Evolutionary conservation across 2,888 invertebrate species (phyloP).

Genomic region (Eumacrocentrus americanus): DNA sequence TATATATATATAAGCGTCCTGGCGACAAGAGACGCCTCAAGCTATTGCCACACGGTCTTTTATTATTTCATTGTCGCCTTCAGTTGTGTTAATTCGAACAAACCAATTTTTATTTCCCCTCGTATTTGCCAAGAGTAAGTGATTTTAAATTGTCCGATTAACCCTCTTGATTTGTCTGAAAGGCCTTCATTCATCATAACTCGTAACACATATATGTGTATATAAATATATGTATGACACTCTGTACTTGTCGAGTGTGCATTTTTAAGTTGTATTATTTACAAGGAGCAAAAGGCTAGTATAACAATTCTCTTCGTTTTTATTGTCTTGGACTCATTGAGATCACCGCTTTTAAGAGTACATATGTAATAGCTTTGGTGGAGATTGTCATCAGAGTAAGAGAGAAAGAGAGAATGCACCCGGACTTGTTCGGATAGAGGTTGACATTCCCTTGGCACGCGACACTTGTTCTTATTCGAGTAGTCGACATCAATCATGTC

Average conservation of each 20-base stretch:
- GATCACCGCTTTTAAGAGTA: conserved; percentile 10
- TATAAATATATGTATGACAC: neutral
- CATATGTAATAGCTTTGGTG: too few relatives aligned
- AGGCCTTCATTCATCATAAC: conserved; percentile 14
- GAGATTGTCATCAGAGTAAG: too few relatives aligned
- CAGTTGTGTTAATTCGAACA: neutral
- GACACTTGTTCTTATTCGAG: too few relatives aligned
- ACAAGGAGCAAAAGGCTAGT: neutral
- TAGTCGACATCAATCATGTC: conserved; percentile 1
- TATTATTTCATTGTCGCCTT: neutral
- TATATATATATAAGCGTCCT: neutral
- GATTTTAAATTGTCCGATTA: conserved; percentile 22
- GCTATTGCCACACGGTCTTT: conserved; percentile 3
- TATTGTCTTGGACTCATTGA: conserved; percentile 8
- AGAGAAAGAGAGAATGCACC: too few relatives aligned
- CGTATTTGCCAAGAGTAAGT: conserved; percentile 4
- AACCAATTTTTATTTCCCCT: neutral
- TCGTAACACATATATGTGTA: neutral
- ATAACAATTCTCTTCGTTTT: neutral
- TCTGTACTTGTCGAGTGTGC: neutral
- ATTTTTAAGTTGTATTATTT: conserved; percentile 4
- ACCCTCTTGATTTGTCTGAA: conserved; percentile 12
- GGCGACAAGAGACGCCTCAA: neutral
- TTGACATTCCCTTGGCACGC: too few relatives aligned
- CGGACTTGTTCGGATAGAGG: too few relatives aligned